phyloP scores from a whole-genome alignment of 2,113 vertebrate species.

The Helogale parvula region DNA sequence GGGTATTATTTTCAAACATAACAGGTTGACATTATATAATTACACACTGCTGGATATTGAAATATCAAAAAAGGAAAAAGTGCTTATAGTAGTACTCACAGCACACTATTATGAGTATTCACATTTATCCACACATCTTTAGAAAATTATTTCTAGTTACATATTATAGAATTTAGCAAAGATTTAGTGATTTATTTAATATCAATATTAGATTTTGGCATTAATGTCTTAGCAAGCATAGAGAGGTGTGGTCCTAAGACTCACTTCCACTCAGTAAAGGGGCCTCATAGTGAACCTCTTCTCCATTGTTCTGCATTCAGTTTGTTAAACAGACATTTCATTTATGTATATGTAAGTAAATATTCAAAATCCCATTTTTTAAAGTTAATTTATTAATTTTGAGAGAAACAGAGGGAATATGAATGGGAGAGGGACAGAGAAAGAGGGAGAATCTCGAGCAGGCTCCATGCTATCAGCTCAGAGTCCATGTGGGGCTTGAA shows the following conservation, averaged over 20 bases:
- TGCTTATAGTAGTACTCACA: slow-evolving; percentile 57
- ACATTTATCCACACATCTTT: slow-evolving; percentile 70
- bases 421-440: no score
- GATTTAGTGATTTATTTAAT: slow-evolving; percentile 78
- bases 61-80: slow-evolving; percentile 74
- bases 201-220: slow-evolving; percentile 77
- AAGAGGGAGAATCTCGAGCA: no score
- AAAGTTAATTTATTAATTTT: no score
- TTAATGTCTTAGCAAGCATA: slow-evolving; percentile 53
- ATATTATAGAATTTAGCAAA: slow-evolving; percentile 67
- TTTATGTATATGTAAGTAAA: neutral
- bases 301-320: neutral
- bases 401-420: no score
- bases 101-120: slow-evolving; percentile 68
- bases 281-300: neutral
- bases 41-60: slow-evolving; percentile 79
- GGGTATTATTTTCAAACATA: slow-evolving; percentile 79
- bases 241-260: neutral
- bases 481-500: no score
- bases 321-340: slow-evolving; percentile 44
- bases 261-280: neutral
- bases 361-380: neutral
- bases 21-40: slow-evolving; percentile 81
- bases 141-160: slow-evolving; percentile 74
- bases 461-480: no score